Base-by-base conservation (phyloP, 2,113 vertebrate genomes). In the Cyanoramphus novaezelandiae region DNA sequence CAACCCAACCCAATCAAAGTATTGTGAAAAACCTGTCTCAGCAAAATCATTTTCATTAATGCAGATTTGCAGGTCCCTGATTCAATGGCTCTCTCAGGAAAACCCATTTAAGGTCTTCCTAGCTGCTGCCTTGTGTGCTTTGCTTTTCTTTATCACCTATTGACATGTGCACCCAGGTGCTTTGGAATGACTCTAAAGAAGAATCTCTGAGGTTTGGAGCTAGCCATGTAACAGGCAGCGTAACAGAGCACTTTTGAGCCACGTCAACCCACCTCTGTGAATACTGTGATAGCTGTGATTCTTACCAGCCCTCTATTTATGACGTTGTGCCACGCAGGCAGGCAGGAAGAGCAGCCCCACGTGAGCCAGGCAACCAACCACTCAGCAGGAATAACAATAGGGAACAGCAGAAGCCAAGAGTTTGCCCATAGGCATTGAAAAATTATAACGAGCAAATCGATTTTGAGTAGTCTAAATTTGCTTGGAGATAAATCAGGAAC, bases 401-500 rank as follows among this genome's bases (percentile, higher is more conserved):
- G 52, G 82, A 95, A 70, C 14, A 27, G 87, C 91, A 94, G 59
- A 76, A 95, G 90, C 93, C 91, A 82, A 78, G 93, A 90, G 89
- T 90, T 85, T 95, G 93, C 87, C 94, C 90, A 94, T 77, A 93
- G 93, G 90, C 84, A 90, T 33, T 93, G 91, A 95, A 90, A 96
- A 96, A 97, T 88, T 92, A 33, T 88, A 93, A 96, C 0, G 12
- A 95, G 94, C 78, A 87, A 87, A 95, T 95, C 29, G 16, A 91
- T 95, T 95, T 53, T 72, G 84, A 93, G 87, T 77, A 87, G 89
- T 95, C 87, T 96, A 91, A 94, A 93, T 96, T 95, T 97, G 87
- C 90, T 94, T 86, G 94, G 84, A 97, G 94, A 96, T 96, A 95
- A 96, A 96, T 96, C 70, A 95, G 92, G 93, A 92, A 81, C 74